Evolutionary conservation across 2,888 invertebrate species (phyloP).

Genomic region (Perdita meconis): DNA sequence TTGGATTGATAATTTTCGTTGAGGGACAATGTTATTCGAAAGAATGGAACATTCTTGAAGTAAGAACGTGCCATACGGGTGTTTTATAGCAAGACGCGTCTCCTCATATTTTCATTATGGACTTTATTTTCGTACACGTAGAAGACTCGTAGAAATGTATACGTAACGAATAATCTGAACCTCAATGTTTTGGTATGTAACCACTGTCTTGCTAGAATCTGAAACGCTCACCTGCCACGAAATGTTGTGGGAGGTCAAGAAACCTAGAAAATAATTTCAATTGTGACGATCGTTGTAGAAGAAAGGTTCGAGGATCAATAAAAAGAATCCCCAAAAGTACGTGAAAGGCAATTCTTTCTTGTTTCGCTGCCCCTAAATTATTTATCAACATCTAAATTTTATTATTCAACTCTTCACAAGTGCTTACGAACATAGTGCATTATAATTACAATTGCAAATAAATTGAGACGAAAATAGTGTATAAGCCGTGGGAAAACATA

Average conservation of each 20-base stretch:
- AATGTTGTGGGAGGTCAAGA: background rate
- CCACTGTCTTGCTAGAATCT: background rate
- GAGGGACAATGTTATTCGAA: background rate
- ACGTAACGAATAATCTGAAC: slow-evolving; percentile 6
- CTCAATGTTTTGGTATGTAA: background rate
- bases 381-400: too few relatives aligned
- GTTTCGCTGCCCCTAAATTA: slow-evolving; percentile 10
- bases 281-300: slow-evolving; percentile 55
- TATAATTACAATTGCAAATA: slow-evolving; percentile 17
- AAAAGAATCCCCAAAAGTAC: slow-evolving; percentile 35
- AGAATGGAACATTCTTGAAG: slow-evolving; percentile 12
- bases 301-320: slow-evolving; percentile 49
- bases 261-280: slow-evolving; percentile 11
- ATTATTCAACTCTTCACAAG: too few relatives aligned
- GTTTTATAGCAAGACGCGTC: background rate
- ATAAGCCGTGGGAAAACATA: slow-evolving; percentile 43
- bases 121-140: background rate
- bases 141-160: background rate
- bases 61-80: slow-evolving; percentile 34
- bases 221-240: background rate
- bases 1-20: background rate
- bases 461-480: slow-evolving; percentile 52
- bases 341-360: background rate
- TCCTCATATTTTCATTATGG: slow-evolving; percentile 7
- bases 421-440: too few relatives aligned